Percentiles rank a stretch among this genome's conserved stretches.
Conservation (phyloP, 2,113 vertebrate genomes). For the Heterotilapia buettikoferi region DNA sequence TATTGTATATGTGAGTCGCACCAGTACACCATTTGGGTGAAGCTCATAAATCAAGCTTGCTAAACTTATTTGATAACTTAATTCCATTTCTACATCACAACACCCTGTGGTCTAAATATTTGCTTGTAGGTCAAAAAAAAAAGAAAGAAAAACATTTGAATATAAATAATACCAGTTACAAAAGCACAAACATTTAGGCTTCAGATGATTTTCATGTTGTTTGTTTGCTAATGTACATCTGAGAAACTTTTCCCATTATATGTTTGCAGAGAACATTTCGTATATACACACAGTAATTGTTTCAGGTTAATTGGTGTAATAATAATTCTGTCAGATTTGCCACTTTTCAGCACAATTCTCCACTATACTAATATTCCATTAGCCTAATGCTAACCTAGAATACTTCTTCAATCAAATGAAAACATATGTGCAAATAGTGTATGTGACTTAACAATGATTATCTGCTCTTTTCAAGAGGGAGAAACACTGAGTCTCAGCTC, state of each 20-base stretch:
- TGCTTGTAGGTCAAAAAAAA: background rate
- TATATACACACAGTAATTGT: background rate
- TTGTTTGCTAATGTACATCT: background rate
- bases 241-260: background rate
- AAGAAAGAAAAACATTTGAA: background rate
- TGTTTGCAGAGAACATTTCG: background rate
- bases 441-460: background rate
- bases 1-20: no score
- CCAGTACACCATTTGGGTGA: no score
- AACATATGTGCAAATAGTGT: background rate
- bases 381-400: background rate
- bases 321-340: background rate
- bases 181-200: background rate
- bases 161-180: background rate
- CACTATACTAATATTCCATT: background rate
- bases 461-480: background rate
- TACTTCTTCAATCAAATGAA: background rate
- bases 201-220: background rate
- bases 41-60: background rate
- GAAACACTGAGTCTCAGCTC: background rate
- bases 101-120: background rate
- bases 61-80: background rate
- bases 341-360: background rate
- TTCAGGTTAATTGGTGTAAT: background rate
- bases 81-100: no score